These are phyloP conservation scores for Notiomystis cincta DNA, from an alignment of 2,113 vertebrate genomes.

Conservation along the genomic window DNA sequence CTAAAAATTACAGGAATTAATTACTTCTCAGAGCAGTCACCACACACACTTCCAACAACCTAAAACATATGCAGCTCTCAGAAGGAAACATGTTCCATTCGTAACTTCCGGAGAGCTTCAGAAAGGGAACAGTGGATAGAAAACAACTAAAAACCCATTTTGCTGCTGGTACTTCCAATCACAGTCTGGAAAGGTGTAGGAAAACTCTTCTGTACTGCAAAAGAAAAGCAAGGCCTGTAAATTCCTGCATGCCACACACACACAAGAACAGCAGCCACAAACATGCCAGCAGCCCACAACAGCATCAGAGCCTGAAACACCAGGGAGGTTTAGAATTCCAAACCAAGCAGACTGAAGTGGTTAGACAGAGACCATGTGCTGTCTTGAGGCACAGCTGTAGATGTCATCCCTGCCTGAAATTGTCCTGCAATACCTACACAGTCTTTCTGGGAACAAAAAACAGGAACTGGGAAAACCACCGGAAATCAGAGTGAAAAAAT, in stretches of 20 bases:
- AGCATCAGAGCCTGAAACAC: neutral
- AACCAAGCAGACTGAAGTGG: neutral
- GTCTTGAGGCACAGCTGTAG: neutral
- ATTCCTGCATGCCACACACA: neutral
- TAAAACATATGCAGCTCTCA: neutral
- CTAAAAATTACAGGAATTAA: constrained; percentile 75
- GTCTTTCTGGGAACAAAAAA: neutral
- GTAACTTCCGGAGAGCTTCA: neutral
- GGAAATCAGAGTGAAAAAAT: neutral
- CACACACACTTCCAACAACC: neutral
- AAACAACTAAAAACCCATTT: neutral
- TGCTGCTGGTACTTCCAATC: neutral
- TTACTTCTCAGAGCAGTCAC: constrained; percentile 30
- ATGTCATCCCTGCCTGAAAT: neutral
- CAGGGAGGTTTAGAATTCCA: neutral
- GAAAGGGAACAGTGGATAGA: neutral
- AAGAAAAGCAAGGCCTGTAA: neutral
- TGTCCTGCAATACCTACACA: neutral
- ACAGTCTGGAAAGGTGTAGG: neutral
- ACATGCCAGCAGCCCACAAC: neutral
- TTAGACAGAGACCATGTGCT: neutral
- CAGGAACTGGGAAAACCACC: neutral
- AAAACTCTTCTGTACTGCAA: neutral
- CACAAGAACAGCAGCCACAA: neutral
- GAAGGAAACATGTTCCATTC: neutral